Evolutionary conservation across 2,113 vertebrate genomes (phyloP).

Genomic region (Eptesicus fuscus): DNA sequence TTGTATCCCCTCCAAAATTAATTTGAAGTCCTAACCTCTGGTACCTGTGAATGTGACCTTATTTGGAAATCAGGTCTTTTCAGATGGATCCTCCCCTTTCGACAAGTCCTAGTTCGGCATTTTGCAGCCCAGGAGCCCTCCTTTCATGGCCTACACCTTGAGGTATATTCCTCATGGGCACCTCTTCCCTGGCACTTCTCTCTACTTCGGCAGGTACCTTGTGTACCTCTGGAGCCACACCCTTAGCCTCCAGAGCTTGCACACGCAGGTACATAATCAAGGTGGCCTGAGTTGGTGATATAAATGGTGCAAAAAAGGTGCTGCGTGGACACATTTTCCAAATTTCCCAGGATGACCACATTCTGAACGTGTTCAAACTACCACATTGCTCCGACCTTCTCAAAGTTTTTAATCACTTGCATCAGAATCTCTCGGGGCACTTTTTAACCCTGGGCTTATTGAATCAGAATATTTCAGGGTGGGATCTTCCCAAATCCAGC

Average conservation of each 20-base stretch:
- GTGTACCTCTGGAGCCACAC: not conserved
- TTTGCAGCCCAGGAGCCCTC: not conserved
- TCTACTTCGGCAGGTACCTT: not conserved
- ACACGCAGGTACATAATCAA: not conserved
- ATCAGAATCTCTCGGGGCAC: not conserved
- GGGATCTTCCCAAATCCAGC: not conserved
- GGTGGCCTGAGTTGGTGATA: not conserved
- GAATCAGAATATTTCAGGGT: not conserved
- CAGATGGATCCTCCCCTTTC: not conserved
- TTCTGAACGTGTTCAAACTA: not conserved
- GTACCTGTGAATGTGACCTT: not conserved
- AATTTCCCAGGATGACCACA: not conserved
- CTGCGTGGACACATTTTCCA: not conserved
- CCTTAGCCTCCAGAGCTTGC: not conserved
- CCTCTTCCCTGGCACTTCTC: not conserved
- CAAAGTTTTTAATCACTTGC: not conserved
- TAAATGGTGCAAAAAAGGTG: not conserved
- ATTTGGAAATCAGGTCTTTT: not conserved
- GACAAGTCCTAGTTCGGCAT: not conserved
- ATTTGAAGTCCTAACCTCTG: not conserved
- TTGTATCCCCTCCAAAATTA: not conserved
- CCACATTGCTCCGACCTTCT: not conserved
- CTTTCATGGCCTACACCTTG: not conserved
- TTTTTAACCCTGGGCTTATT: not conserved
- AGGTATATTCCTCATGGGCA: not conserved